Percentiles rank a stretch among this genome's conserved stretches.
Conservation (phyloP, 2,797 vertebrate genomes). For the Babyrousa celebensis region DNA sequence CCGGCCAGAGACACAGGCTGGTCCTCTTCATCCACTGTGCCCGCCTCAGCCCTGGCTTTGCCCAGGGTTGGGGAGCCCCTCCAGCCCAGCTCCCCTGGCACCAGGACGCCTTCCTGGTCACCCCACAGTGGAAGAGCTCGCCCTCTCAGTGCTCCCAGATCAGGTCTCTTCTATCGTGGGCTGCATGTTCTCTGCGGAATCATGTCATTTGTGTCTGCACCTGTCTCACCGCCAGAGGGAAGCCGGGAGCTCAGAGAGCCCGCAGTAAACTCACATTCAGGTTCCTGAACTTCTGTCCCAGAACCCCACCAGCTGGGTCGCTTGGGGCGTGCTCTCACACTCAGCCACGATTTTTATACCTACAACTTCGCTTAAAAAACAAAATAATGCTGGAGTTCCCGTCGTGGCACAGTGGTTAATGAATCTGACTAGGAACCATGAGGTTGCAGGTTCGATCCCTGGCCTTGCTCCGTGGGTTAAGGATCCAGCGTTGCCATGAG, state of each 20-base stretch:
- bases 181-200: neutral
- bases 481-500: too few relatives aligned
- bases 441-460: too few relatives aligned
- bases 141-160: neutral
- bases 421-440: too few relatives aligned
- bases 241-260: neutral
- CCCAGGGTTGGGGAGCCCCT: rapidly evolving
- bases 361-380: neutral
- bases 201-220: neutral
- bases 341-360: neutral
- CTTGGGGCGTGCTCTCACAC: neutral
- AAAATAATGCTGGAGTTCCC: too few relatives aligned
- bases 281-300: neutral
- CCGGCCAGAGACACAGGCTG: rapidly evolving
- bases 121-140: neutral
- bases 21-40: rapidly evolving
- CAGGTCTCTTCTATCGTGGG: rapidly evolving
- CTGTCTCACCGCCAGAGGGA: neutral
- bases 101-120: neutral
- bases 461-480: too few relatives aligned
- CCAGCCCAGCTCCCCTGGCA: neutral
- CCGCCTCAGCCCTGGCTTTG: rapidly evolving
- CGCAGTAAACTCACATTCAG: rapidly evolving
- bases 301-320: neutral
- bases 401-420: too few relatives aligned